Evolutionary conservation across 2,888 invertebrate genomes (phyloP), one percentile per base, ranked within the genome.

Genomic region (Drosophila austrosaltans): DNA sequence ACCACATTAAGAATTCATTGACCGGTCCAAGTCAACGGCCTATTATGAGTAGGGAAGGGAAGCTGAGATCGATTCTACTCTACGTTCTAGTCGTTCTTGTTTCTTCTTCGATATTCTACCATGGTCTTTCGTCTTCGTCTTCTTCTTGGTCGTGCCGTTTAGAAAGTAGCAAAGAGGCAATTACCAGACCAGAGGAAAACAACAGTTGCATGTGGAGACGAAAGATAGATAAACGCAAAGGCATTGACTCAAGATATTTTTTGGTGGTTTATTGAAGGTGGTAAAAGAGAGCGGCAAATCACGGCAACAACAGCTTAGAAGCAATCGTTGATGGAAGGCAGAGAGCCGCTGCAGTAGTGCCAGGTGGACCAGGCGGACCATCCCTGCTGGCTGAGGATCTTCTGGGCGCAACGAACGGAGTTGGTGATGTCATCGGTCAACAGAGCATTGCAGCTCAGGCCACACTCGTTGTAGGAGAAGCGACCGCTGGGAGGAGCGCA

Each of bases 21-120:
- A 90, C 90, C 89, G 90, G 69, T 68, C 69, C 72, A 62, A 90
- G 89, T 90, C 88, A 89, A 87, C 84, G 90, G 87, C 90, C 89
- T 81, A 82, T 80, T 82, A 73, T 76, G 76, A 78, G 59, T 70
- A 66, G 16, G 16, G 79, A 71, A 84, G 82, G 76, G 81, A 78
- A 85, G 81, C 79, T 79, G 79, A 56, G 66, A 75, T 62, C 58
- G 69, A 75, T 75, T 69, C 75, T 75, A 53, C 60, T 63, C 54
- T 68, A 8, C 20, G 44, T 48, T 48, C 16, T 44, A 20, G 22
- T 22, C 22, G 20, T 53, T 30, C 16, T 16, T 16, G 16, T 16
- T 16, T 16, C 16, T 16, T 63, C 73, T 60, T 74, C 63, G 58
- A 62, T 73, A 73, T 62, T 73, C 74, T 57, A 30, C 22, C 40